These are phyloP conservation scores for Macrocentrus cingulum DNA, from an alignment of 1,140 invertebrate species.

Conservation along the genomic window DNA sequence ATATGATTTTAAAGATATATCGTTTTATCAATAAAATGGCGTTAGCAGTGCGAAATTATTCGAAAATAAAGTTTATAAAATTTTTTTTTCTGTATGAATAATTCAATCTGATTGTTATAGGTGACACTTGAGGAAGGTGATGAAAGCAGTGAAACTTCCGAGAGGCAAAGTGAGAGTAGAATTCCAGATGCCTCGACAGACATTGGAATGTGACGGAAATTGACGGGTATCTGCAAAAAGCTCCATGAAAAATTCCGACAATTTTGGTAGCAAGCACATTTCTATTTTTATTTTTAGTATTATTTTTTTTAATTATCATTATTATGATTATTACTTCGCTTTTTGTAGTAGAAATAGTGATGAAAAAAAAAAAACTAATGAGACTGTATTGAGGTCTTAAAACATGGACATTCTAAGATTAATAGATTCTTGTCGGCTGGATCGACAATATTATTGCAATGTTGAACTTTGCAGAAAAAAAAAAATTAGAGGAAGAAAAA, in stretches of 20 bases:
- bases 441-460: neutral
- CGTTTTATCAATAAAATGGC: too few species aligned
- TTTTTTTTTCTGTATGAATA: too few species aligned
- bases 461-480: neutral
- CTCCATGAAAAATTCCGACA: slow-evolving; percentile 80
- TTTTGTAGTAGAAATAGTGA: neutral
- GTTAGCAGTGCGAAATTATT: too few species aligned
- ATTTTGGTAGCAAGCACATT: slow-evolving; percentile 73
- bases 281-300: slow-evolving; percentile 53
- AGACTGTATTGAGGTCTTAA: neutral
- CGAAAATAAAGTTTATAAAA: too few species aligned
- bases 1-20: too few species aligned
- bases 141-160: slow-evolving; percentile 64
- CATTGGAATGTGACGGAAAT: slow-evolving; percentile 84
- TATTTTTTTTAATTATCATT: slow-evolving; percentile 5
- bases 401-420: neutral
- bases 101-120: slow-evolving; percentile 62
- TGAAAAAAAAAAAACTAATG: neutral
- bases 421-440: slow-evolving; percentile 18
- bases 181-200: slow-evolving; percentile 56
- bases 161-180: slow-evolving; percentile 49
- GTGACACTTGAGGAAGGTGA: slow-evolving; percentile 85
- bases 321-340: neutral
- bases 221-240: slow-evolving; percentile 81
- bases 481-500: slow-evolving; percentile 3